Evolutionary conservation across 2,113 vertebrate genomes (phyloP).

Genomic region (Eurypyga helias): DNA sequence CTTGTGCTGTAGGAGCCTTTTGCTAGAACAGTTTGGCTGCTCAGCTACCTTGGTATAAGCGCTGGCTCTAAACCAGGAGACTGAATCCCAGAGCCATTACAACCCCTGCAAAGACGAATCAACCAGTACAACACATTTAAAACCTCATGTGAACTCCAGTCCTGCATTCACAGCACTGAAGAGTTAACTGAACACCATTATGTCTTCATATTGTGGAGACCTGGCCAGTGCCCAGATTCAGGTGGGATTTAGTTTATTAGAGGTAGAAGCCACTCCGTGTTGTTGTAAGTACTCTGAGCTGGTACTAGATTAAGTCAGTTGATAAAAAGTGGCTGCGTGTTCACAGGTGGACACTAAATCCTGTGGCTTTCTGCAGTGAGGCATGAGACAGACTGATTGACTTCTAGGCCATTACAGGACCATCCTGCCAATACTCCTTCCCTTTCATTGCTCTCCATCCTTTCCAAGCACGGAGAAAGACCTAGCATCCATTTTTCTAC

Average conservation of each 20-base stretch:
- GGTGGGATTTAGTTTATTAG: not conserved
- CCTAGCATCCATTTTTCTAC: not conserved
- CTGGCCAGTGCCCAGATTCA: not conserved
- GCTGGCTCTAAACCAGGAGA: not conserved
- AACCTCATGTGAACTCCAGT: not conserved
- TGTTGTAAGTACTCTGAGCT: not conserved
- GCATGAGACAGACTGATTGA: not conserved
- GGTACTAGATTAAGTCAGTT: not conserved
- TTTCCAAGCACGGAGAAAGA: not conserved
- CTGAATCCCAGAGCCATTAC: not conserved
- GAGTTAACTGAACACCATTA: not conserved
- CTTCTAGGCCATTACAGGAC: not conserved
- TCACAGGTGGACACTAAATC: not conserved
- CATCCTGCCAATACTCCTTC: not conserved
- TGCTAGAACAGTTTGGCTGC: not conserved
- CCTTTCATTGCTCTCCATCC: not conserved
- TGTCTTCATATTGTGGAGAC: accelerated
- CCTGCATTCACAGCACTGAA: not conserved
- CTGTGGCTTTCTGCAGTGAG: not conserved
- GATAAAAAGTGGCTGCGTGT: not conserved
- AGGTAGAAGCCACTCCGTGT: not conserved
- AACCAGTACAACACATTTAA: not conserved
- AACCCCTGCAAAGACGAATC: not conserved
- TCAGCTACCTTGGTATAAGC: not conserved
- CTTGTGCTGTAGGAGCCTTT: not conserved